Conservation (phyloP, 2,797 vertebrate genomes). For the Zenarchopterus dispar region DNA sequence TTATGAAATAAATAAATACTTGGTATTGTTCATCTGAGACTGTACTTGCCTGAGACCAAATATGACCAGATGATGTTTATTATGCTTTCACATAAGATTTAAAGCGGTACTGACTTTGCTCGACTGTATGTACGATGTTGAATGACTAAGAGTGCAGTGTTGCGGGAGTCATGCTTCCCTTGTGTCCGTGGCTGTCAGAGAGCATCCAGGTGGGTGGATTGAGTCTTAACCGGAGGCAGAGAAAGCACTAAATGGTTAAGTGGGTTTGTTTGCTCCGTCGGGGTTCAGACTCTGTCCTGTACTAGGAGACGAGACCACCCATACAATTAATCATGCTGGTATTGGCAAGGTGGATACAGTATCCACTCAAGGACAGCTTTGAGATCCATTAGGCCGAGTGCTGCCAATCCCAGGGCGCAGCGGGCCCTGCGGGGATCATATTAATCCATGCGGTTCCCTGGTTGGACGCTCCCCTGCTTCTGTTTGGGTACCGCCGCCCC, state of each 20-base stretch:
- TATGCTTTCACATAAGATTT: too few relatives aligned
- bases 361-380: conserved; percentile 73
- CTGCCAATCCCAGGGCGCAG: conserved; percentile 58
- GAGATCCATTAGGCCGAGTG: conserved; percentile 70
- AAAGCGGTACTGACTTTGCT: too few relatives aligned
- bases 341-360: conserved; percentile 71
- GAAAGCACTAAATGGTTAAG: conserved; percentile 74
- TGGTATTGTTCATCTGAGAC: too few relatives aligned
- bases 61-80: too few relatives aligned
- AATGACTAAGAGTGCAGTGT: conserved; percentile 51
- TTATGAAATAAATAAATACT: too few relatives aligned
- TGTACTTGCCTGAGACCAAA: too few relatives aligned
- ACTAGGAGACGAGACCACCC: conserved; percentile 67
- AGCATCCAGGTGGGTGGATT: conserved; percentile 67
- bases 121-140: conserved; percentile 37
- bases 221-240: conserved; percentile 64
- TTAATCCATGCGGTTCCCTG: conserved; percentile 40
- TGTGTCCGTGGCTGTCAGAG: conserved; percentile 53
- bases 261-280: conserved; percentile 72
- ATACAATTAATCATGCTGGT: conserved; percentile 74
- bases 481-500: conserved; percentile 18
- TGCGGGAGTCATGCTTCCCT: conserved; percentile 55
- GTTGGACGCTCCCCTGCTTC: conserved; percentile 41
- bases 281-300: conserved; percentile 57
- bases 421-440: conserved; percentile 33